phyloP scores from a whole-genome alignment of 2,797 vertebrate species.

The Pterois miles region DNA sequence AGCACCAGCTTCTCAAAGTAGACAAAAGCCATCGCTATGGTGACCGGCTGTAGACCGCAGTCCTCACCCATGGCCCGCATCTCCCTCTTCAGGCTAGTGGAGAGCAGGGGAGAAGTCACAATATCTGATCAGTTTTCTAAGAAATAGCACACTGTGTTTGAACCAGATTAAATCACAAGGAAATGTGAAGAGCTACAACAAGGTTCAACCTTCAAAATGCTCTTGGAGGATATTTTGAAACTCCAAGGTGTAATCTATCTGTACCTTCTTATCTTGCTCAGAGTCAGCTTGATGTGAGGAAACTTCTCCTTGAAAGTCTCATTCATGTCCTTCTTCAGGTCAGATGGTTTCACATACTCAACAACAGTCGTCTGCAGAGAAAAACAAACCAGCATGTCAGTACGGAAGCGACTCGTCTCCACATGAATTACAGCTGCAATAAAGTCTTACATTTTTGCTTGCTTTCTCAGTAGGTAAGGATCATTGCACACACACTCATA shows the following conservation, averaged over 20 bases:
- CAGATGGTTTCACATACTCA: conserved; percentile 96
- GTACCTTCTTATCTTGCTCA: conserved; percentile 99
- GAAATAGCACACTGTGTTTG: not conserved
- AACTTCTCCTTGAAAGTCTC: conserved; percentile 97
- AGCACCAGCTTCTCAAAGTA: conserved; percentile 99
- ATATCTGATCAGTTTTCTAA: not conserved
- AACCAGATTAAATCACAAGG: not conserved
- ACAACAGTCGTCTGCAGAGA: conserved; percentile 93
- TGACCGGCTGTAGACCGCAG: conserved; percentile 92
- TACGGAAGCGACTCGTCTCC: not conserved
- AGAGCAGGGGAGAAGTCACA: not conserved
- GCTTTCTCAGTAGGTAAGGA: not conserved
- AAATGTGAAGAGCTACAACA: not conserved
- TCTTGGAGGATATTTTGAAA: not conserved
- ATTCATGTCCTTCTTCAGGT: conserved; percentile 99
- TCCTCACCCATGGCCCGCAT: conserved; percentile 94
- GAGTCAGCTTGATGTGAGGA: conserved; percentile 94
- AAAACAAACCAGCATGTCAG: conserved; percentile 11
- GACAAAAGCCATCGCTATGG: conserved; percentile 95
- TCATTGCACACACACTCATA: not conserved
- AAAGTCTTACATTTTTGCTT: not conserved
- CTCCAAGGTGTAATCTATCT: not conserved
- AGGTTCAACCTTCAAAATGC: not conserved
- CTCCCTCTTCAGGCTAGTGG: conserved; percentile 91
- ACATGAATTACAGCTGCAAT: not conserved